Evolutionary conservation across 2,797 vertebrate genomes (phyloP), one percentile per base, ranked within the genome.

Genomic region (Myripristis jacobus): DNA sequence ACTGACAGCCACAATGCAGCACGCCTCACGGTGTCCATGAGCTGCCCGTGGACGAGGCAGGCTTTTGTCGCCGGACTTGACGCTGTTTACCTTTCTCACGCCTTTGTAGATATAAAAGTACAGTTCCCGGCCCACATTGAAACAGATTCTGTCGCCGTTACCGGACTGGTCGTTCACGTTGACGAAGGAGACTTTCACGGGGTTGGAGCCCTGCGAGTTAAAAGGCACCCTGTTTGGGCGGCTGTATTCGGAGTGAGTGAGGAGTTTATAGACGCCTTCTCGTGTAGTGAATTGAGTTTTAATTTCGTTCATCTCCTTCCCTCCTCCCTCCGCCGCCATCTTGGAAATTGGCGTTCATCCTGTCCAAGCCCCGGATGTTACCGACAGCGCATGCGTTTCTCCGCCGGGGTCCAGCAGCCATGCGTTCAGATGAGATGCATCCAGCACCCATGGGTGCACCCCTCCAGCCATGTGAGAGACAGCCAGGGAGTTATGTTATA

Each of bases 251-350:
- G 97, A 99, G 90, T 98, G 97, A 86, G 95, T 96, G 92, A 98
- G 96, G 93, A 98, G 96, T 95, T 98, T 98, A 93, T 99, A 98
- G 87, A 97, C 95, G 91, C 97, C 97, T 96, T 99, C 97, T 87
- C 97, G 95, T 77, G 97, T 98, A 87, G 96, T 98, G 95, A 99
- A 98, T 80, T 99, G 97, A 94, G 96, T 98, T 96, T 99, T 99
- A 95, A 99, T 98, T 95, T 99, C 97, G 96, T 98, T 98, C 96
- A 98, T 98, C 96, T 98, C 97, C 96, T 99, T 98, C 95, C 95
- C 94, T 94, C 93, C 94, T 94, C 94, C 94, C 93, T 95, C 97
- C 96, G 96, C 95, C 96, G 97, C 97, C 97, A 99, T 98, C 96
- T 98, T 98, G 96, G 92, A 97, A 96, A 96, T 95, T 95, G 95